Base-by-base conservation (phyloP, 2,888 invertebrate species). In the Cybosia mesomella region DNA sequence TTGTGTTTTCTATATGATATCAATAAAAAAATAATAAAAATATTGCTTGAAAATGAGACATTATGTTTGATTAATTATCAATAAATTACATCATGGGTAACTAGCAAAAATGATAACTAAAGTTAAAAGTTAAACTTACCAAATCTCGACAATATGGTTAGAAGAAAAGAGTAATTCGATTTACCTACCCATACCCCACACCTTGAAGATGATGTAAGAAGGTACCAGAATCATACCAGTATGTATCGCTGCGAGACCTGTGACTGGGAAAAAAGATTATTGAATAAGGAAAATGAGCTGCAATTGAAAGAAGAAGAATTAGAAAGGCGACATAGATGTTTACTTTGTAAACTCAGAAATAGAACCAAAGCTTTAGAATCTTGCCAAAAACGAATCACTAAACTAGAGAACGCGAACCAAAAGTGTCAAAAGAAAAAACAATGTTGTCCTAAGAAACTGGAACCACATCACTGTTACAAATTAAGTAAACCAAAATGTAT, bases 211-310 rank as follows among this genome's bases (percentile, higher is more conserved):
- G 28, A 49, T 49, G 28, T 49, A 21, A 61, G n/a, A 28, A 21
- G 13, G 54, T 24, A 49, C 15, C 10, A 28, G 28, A 9, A 3
- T 10, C 24, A 24, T 32, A n/a, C 4, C 22, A 54, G 9, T 4
- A 63, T 34, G 34, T 21, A 8, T 9, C 15, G 34, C 34, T 21
- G 53, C 9, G 32, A 1, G 1, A 18, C 58, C 3, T 18, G 10
- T 62, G 15, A 49, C 13, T 32, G 21, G 21, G 53, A 62, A 53
- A 18, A 13, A 21, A 62, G 28, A 53, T 53, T 62, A 62, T 21
- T 8, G 1, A 10, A 32, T 34, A 62, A 15, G 34, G 63, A 63
- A 63, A 34, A 18, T 34, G 63, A 63, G n/a, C 34, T 63, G 4
- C 4, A 9, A 22, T 8, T 22, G 15, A 63, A 18, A 36, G 63